These are phyloP conservation scores for Pyrrhia umbra DNA, from an alignment of 2,888 invertebrate genomes.

Conservation along the genomic window DNA sequence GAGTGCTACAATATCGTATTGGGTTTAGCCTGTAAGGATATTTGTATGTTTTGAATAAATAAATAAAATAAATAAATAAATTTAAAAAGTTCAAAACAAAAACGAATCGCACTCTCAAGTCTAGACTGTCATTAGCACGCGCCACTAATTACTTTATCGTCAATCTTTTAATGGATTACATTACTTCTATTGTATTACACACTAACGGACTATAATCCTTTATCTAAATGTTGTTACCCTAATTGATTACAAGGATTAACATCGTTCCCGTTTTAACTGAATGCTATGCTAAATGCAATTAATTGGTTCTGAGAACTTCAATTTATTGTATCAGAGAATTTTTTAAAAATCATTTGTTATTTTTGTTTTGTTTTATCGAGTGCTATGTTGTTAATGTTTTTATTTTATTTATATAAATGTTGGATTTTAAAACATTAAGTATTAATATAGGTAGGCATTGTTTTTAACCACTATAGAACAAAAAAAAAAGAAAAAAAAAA, in stretches of 20 bases:
- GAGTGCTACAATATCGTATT: too few species aligned
- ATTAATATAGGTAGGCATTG: too few species aligned
- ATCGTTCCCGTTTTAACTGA: slow-evolving; percentile 10
- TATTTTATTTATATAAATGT: too few species aligned
- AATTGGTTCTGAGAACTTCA: slow-evolving; percentile 7
- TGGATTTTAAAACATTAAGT: too few species aligned
- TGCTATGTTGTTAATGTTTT: too few species aligned
- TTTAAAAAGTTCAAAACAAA: neutral
- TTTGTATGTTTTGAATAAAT: too few species aligned
- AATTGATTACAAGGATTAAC: slow-evolving; percentile 43
- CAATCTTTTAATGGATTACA: slow-evolving; percentile 24
- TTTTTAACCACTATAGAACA: too few species aligned
- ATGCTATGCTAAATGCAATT: slow-evolving; percentile 11
- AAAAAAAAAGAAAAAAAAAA: too few species aligned
- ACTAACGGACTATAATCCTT: slow-evolving; percentile 4
- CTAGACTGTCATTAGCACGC: neutral
- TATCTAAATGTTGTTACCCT: slow-evolving; percentile 27
- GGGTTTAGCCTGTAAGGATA: too few species aligned
- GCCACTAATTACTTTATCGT: slow-evolving; percentile 18
- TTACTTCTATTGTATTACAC: slow-evolving; percentile 22
- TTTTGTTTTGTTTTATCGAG: neutral
- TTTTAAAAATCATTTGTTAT: neutral
- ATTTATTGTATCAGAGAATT: neutral
- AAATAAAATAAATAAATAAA: too few species aligned
- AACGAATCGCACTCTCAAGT: neutral